Evolutionary conservation across 2,797 vertebrate genomes (phyloP).

Genomic region (Falco novaeseelandiae): DNA sequence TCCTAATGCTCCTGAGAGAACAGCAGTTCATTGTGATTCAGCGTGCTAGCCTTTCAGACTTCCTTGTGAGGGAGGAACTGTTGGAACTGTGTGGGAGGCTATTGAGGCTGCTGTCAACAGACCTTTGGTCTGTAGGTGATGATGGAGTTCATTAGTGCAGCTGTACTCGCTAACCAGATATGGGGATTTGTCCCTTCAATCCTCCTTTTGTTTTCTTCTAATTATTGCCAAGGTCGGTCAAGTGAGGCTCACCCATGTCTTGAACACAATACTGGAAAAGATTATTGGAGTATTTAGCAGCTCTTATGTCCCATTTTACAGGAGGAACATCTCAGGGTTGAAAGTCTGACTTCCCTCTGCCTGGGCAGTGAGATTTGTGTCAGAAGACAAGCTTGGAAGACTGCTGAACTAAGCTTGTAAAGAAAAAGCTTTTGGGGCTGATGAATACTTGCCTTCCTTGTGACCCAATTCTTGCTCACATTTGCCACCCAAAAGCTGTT

Average conservation of each 20-base stretch:
- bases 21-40: not conserved
- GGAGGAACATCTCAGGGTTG: not conserved
- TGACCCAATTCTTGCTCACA: not conserved
- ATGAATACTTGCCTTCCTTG: not conserved
- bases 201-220: not conserved
- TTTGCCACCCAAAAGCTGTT: not conserved
- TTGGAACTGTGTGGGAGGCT: not conserved
- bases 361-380: not conserved
- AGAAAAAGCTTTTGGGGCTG: not conserved
- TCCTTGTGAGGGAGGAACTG: not conserved
- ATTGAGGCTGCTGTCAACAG: not conserved
- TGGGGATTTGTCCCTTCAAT: not conserved
- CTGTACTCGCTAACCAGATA: not conserved
- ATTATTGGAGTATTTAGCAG: not conserved
- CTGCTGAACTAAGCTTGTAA: not conserved
- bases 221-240: not conserved
- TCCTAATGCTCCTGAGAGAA: not conserved
- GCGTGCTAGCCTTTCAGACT: not conserved
- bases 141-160: accelerated
- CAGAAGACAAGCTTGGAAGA: not conserved
- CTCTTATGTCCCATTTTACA: accelerated
- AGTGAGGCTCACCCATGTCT: not conserved
- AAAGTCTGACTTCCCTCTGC: not conserved
- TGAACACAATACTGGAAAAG: not conserved
- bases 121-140: not conserved